Conservation (phyloP, 2,888 invertebrate species). For the Toxonevra muliebris region DNA sequence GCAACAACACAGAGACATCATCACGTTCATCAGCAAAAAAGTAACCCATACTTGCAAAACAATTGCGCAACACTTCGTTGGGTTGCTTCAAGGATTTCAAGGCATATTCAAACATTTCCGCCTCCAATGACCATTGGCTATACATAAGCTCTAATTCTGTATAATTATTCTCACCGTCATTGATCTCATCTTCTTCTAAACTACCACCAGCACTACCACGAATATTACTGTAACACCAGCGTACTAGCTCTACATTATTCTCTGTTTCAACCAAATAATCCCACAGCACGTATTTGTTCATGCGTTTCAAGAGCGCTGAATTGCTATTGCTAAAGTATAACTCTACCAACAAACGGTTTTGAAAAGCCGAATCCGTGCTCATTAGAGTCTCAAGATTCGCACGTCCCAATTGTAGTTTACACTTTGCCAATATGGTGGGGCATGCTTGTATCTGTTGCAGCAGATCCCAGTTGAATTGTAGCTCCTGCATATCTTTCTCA, state of each 20-base stretch:
- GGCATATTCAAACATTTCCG: conserved; percentile 58
- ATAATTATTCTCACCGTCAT: not conserved
- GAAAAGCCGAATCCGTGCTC: conserved; percentile 52
- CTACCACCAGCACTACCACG: not conserved
- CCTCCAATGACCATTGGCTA: conserved; percentile 55
- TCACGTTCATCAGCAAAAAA: conserved; percentile 70
- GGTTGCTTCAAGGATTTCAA: conserved; percentile 47
- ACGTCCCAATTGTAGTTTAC: conserved; percentile 45
- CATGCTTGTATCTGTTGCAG: conserved; percentile 51
- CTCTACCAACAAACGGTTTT: conserved; percentile 54
- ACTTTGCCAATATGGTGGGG: conserved; percentile 39
- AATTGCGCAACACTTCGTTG: conserved; percentile 54
- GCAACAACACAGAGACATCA: conserved; percentile 69
- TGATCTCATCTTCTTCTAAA: not conserved
- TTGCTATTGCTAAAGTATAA: conserved; percentile 62
- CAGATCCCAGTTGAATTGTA: conserved; percentile 57
- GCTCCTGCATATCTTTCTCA: conserved; percentile 49
- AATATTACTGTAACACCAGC: conserved; percentile 49
- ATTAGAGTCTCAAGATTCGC: conserved; percentile 59
- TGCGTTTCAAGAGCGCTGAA: conserved; percentile 51
- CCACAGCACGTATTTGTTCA: conserved; percentile 60
- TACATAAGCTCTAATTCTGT: conserved; percentile 48
- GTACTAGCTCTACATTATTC: conserved; percentile 47
- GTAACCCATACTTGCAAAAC: conserved; percentile 67
- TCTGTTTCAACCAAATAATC: conserved; percentile 53